A percentile compares a stretch with the other conserved stretches of the same genome.
Conservation (phyloP, 2,888 invertebrate genomes). For the Aphodius granarius region DNA sequence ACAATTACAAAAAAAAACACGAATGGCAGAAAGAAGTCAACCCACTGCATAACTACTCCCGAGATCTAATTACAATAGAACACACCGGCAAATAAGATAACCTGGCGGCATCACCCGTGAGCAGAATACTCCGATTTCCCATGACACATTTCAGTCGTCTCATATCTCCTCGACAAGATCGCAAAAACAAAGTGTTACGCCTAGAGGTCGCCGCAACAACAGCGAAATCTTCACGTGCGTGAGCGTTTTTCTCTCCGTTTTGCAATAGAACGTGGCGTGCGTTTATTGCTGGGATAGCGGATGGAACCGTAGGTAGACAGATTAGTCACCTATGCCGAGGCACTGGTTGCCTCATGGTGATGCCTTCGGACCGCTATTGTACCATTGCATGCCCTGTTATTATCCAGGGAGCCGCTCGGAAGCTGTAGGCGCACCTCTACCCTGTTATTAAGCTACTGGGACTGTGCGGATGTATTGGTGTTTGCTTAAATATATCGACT, state of each 20-base stretch:
- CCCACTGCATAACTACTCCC: too few species aligned
- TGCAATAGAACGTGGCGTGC: background rate
- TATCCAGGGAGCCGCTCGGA: constrained; percentile 34
- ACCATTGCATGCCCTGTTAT: constrained; percentile 29
- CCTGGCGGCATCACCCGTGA: constrained; percentile 13
- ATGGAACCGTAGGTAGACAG: constrained; percentile 12
- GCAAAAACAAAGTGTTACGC: background rate
- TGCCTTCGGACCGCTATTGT: constrained; percentile 20
- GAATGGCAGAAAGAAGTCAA: too few species aligned
- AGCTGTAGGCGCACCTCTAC: constrained; percentile 34
- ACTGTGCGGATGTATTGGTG: constrained; percentile 33
- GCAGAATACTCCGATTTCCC: background rate
- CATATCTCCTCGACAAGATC: background rate
- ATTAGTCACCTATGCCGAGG: constrained; percentile 16
- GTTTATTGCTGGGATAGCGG: background rate
- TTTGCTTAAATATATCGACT: constrained; percentile 30
- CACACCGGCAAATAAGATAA: constrained; percentile 1
- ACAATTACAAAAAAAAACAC: too few species aligned
- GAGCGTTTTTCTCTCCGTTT: background rate
- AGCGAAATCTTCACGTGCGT: background rate
- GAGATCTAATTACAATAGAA: background rate
- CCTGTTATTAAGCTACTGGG: constrained; percentile 34
- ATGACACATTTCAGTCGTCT: background rate
- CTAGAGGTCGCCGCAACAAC: background rate
- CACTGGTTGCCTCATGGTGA: constrained; percentile 9